Evolutionary conservation across 1,140 invertebrate genomes (phyloP), one percentile per base, ranked within the genome.

Genomic region (Choristoneura fumiferana): DNA sequence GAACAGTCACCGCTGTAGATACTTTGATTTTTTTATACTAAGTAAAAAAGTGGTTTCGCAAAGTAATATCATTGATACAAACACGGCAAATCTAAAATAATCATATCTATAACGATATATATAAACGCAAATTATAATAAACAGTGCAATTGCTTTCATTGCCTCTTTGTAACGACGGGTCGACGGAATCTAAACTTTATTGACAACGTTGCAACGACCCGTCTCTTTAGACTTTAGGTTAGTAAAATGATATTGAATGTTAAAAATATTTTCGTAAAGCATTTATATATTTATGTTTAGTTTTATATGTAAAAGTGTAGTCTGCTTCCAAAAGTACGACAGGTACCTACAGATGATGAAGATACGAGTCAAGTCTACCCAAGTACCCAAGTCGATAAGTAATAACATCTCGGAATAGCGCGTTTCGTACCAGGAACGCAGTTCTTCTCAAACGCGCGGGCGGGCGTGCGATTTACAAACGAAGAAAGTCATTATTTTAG

Each of bases 221-320:
- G 12, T 22, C 29, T 22, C 10, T 15, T 18, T 17, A n/a, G n/a
- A 43, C 17, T 49, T 45, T 33, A 49, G 43, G 18, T 49, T 33
- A 49, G 22, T 49, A 49, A 49, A 33, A 49, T 49, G 43, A 22
- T 61, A 56, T 52, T 61, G 35, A 56, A 57, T 62, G 45, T 62
- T 62, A 37, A 56, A 14, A 62, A 17, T 62, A 62, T 62, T 62
- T 57, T 62, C 45, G n/a, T 62, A 61, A 52, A 5, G 39, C 12
- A 54, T 14, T 18, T 49, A 37, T 54, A 54, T 57, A 53, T 62
- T 43, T 33, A 57, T 56, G 55, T 36, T 57, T 55, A 53, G 45
- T 62, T 57, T 54, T 22, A 18, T 63, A 55, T 38, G 38, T 54
- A 22, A 36, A 22, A 35, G 29, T 34, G 35, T 10, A 38, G 54